These are phyloP conservation scores for Drosophila quinaria DNA, from an alignment of 2,888 invertebrate genomes.

Conservation along the genomic window DNA sequence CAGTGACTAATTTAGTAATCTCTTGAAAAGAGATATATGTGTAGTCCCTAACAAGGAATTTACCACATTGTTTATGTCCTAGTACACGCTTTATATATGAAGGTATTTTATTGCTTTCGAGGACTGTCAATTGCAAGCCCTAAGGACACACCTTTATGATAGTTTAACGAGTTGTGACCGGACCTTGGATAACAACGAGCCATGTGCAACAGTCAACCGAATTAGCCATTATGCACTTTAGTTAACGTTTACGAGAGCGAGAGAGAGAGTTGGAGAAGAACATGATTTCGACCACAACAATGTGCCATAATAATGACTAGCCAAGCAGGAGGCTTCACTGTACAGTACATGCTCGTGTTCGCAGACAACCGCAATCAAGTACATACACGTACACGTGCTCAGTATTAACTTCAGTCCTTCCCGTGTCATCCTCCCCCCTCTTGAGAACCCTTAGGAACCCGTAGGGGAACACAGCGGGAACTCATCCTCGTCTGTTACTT, in stretches of 20 bases:
- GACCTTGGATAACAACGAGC: conserved; percentile 26
- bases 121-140: conserved; percentile 24
- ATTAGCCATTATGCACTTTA: conserved; percentile 31
- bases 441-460: not conserved
- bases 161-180: conserved; percentile 31
- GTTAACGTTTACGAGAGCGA: conserved; percentile 11
- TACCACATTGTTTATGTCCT: conserved; percentile 20
- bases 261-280: not conserved
- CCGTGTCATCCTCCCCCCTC: not conserved
- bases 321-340: conserved; percentile 27
- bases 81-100: not conserved
- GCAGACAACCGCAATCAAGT: conserved; percentile 19
- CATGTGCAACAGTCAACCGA: conserved; percentile 43
- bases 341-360: conserved; percentile 1
- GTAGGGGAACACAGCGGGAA: conserved; percentile 26
- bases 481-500: conserved; percentile 24
- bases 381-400: conserved; percentile 22
- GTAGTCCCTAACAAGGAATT: conserved; percentile 12
- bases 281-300: conserved; percentile 45
- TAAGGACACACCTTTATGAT: conserved; percentile 33
- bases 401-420: conserved; percentile 5
- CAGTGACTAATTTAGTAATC: conserved; percentile 11
- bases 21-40: not conserved
- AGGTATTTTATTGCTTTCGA: conserved; percentile 25
- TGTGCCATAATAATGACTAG: conserved; percentile 48